Evolutionary conservation across 2,797 vertebrate species (phyloP).

Genomic region (Oreochromis grahami): DNA sequence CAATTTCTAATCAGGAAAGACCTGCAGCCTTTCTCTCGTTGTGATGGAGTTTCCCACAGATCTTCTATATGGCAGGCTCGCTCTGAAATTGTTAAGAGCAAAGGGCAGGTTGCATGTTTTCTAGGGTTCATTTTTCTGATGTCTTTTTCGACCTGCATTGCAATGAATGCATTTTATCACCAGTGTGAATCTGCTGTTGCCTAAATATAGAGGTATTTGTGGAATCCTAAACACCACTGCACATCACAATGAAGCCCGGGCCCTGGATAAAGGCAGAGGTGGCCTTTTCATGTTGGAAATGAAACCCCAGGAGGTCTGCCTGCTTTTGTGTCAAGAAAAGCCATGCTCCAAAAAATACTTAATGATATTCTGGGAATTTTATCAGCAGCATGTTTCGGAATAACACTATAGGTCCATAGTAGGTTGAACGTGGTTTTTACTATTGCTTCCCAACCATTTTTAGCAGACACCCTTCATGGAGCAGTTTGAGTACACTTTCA

Average conservation of each 20-base stretch:
- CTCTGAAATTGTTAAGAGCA: conserved; percentile 25
- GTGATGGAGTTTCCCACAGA: conserved; percentile 39
- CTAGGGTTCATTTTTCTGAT: neutral
- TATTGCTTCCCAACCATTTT: neutral
- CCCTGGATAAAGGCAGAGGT: conserved; percentile 41
- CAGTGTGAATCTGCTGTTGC: conserved; percentile 7
- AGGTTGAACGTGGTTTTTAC: neutral
- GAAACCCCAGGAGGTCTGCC: conserved; percentile 28
- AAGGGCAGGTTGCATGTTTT: conserved; percentile 16
- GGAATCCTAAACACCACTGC: conserved; percentile 16
- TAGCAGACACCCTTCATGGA: neutral
- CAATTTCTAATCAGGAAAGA: conserved; percentile 65
- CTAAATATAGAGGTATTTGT: conserved; percentile 41
- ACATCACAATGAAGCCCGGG: conserved; percentile 4
- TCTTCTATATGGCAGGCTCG: conserved; percentile 2
- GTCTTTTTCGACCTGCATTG: neutral
- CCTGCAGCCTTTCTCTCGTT: conserved; percentile 20
- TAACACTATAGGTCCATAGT: neutral
- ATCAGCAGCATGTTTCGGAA: neutral
- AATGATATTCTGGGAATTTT: neutral
- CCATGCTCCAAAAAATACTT: neutral
- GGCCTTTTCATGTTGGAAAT: conserved; percentile 52
- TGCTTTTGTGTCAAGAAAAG: conserved; percentile 36
- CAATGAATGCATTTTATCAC: conserved; percentile 12
- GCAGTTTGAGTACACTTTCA: neutral